phyloP scores from a whole-genome alignment of 2,113 vertebrate species.

The Charadrius vociferus region DNA sequence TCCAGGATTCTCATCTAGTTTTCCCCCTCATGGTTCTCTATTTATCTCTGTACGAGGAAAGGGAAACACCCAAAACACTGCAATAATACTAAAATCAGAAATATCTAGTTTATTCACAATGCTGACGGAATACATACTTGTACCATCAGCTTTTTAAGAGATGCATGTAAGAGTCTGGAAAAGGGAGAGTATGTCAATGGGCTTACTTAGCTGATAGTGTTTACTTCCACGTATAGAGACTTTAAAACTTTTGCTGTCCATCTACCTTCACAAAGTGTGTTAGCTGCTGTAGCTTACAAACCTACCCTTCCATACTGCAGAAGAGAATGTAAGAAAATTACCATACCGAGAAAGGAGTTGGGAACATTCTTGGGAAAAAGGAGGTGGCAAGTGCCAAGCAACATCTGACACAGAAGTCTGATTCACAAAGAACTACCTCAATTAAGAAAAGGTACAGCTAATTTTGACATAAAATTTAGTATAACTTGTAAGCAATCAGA shows the following conservation, averaged over 20 bases:
- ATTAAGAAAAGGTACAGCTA: neutral
- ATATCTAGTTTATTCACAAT: neutral
- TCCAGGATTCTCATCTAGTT: neutral
- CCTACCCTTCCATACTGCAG: neutral
- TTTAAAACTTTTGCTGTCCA: neutral
- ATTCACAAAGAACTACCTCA: neutral
- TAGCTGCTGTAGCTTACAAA: neutral
- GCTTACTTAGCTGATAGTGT: neutral
- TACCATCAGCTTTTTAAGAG: neutral
- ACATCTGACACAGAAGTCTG: accelerated
- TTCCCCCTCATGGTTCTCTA: neutral
- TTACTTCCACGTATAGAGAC: neutral
- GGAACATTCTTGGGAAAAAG: neutral
- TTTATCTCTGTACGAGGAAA: neutral
- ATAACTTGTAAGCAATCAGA: neutral
- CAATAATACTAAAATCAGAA: neutral
- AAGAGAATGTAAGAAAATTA: neutral
- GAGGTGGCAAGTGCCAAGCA: neutral
- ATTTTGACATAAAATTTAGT: neutral
- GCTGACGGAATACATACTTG: neutral
- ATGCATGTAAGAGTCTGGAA: neutral
- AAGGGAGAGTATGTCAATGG: neutral
- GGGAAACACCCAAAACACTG: neutral
- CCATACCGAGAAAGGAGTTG: neutral
- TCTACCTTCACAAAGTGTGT: neutral